phyloP scores from a whole-genome alignment of 2,888 invertebrate genomes.

The Disparrhopalites patrizii region DNA sequence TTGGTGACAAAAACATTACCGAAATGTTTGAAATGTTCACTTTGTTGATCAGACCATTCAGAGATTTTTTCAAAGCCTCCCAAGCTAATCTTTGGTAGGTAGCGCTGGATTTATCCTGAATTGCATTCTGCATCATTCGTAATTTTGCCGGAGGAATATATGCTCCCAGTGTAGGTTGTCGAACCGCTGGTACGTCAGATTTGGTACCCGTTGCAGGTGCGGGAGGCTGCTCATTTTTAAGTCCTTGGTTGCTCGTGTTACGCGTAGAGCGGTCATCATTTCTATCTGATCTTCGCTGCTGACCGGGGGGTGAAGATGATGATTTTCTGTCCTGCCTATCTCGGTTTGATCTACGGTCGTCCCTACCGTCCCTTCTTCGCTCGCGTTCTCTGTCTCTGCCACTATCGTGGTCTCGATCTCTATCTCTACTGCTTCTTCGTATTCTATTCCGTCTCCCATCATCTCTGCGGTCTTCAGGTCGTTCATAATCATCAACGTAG shows the following conservation, averaged over 20 bases:
- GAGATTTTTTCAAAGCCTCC: conserved; percentile 98
- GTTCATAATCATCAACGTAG: not conserved
- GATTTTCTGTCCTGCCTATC: not conserved
- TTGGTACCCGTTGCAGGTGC: not conserved
- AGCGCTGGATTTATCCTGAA: conserved; percentile 86
- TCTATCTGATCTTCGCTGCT: no score
- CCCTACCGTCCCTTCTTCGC: not conserved
- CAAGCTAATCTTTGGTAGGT: conserved; percentile 95
- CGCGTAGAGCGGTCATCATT: not conserved
- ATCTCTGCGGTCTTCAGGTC: not conserved
- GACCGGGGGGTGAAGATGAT: no score
- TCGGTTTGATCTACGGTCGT: not conserved
- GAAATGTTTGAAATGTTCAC: conserved; percentile 92
- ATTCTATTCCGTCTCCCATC: not conserved
- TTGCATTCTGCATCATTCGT: conserved; percentile 90
- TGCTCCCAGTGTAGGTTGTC: conserved; percentile 84
- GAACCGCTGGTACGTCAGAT: conserved; percentile 61
- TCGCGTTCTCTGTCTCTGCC: not conserved
- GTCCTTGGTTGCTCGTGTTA: not conserved
- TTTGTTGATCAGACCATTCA: conserved; percentile 97
- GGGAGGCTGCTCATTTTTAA: not conserved
- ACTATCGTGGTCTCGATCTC: conserved; percentile 11
- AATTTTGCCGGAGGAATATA: conserved; percentile 98
- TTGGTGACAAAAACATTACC: conserved; percentile 29
- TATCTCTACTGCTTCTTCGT: not conserved